Percentiles rank a stretch among this genome's conserved stretches.
Conservation (phyloP, 2,797 vertebrate species). For the Danio choprae region DNA sequence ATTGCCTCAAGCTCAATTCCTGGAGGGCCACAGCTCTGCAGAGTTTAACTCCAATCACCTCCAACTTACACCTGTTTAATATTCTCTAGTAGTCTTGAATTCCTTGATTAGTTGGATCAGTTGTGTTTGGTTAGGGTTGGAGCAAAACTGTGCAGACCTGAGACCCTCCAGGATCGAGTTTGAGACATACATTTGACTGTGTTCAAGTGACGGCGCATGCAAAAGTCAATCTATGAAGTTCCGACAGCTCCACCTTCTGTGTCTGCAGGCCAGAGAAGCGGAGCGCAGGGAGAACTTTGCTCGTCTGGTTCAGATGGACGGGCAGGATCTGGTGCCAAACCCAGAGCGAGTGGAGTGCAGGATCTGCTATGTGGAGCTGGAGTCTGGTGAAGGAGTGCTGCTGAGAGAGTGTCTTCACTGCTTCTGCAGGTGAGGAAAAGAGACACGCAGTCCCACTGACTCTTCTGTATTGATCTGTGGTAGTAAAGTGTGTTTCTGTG, state of each 20-base stretch:
- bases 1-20: no score
- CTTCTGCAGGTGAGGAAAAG: slow-evolving; percentile 82
- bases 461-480: slow-evolving; percentile 3
- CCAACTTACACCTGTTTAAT: no score
- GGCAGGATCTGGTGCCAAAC: slow-evolving; percentile 84
- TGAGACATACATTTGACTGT: no score
- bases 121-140: no score
- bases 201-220: no score
- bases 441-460: not conserved
- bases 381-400: slow-evolving; percentile 79
- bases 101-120: no score
- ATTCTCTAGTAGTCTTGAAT: no score
- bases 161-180: no score
- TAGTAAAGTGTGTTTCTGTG: not conserved
- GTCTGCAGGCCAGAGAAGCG: slow-evolving; percentile 77
- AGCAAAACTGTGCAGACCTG: no score
- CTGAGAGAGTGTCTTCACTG: slow-evolving; percentile 90
- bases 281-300: slow-evolving; percentile 84
- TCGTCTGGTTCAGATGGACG: slow-evolving; percentile 81
- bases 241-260: not conserved
- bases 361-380: slow-evolving; percentile 83
- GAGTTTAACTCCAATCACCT: no score
- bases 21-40: no score
- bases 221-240: no score
- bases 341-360: slow-evolving; percentile 82